These are phyloP conservation scores for Henicopernis longicauda DNA, from an alignment of 2,113 vertebrate genomes.

Conservation along the genomic window DNA sequence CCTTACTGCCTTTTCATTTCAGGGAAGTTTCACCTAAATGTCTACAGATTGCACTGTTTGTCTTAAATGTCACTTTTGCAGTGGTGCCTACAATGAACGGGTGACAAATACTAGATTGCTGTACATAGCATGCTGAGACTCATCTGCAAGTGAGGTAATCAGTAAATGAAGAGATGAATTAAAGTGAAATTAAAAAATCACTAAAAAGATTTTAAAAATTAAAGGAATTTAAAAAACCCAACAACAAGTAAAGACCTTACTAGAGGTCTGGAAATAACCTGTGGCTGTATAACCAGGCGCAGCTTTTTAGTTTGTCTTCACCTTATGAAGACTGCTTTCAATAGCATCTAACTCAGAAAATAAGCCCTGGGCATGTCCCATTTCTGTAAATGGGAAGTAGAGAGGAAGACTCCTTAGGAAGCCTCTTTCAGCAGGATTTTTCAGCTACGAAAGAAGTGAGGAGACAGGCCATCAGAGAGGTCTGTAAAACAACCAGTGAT, in stretches of 20 bases:
- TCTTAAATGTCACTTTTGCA: not conserved
- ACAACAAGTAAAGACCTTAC: not conserved
- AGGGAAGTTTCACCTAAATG: accelerated
- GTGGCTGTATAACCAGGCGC: not conserved
- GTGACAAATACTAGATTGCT: not conserved
- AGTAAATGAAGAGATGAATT: not conserved
- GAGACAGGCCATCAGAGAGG: not conserved
- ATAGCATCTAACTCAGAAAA: not conserved
- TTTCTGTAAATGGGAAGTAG: not conserved
- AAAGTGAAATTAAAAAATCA: not conserved
- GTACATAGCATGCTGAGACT: not conserved
- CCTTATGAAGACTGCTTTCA: not conserved
- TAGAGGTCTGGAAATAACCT: not conserved
- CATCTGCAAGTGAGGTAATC: not conserved
- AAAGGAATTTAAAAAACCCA: not conserved
- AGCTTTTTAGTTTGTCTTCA: not conserved
- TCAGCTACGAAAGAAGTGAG: not conserved
- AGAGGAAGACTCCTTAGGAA: not conserved
- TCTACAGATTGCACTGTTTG: not conserved
- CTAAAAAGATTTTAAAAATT: not conserved
- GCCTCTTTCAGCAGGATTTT: not conserved
- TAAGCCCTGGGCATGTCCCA: not conserved
- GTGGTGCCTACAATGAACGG: accelerated
- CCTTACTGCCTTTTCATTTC: not conserved
- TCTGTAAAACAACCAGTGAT: not conserved